A percentile compares a stretch with the other conserved stretches of the same genome.
Conservation (phyloP, 2,888 invertebrate species). For the Drosophila macrothrix region DNA sequence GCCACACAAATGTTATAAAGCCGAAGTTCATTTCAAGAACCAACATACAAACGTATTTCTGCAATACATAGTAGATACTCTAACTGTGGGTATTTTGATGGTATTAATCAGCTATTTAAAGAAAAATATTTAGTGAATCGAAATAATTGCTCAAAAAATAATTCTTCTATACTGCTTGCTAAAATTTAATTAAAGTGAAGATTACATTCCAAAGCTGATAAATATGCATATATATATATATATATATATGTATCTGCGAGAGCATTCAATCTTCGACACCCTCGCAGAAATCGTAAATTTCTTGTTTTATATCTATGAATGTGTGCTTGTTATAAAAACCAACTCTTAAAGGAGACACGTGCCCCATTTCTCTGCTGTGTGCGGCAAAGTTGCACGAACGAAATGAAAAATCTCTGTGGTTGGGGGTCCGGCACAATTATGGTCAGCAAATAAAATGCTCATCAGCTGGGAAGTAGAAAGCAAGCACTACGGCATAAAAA, state of each 20-base stretch:
- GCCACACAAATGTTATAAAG: slow-evolving; percentile 31
- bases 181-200: neutral
- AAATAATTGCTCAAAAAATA: neutral
- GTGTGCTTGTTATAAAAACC: slow-evolving; percentile 19
- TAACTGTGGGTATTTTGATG: neutral
- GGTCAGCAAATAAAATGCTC: slow-evolving; percentile 69
- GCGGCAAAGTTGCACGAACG: slow-evolving; percentile 29
- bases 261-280: neutral
- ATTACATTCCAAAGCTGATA: neutral
- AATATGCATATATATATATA: neutral
- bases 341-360: slow-evolving; percentile 57
- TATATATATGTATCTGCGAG: neutral
- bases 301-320: neutral
- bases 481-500: slow-evolving; percentile 14
- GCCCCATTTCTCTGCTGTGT: slow-evolving; percentile 35
- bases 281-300: neutral
- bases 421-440: slow-evolving; percentile 54
- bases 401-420: slow-evolving; percentile 65
- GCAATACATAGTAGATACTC: neutral
- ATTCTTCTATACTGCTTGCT: neutral
- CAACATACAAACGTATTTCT: slow-evolving; percentile 7
- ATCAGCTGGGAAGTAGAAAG: slow-evolving; percentile 31
- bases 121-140: neutral
- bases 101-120: neutral
- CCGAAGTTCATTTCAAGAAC: slow-evolving; percentile 23